Base-by-base conservation (phyloP, 2,888 invertebrate species). In the Brachypalpus laphriformis region DNA sequence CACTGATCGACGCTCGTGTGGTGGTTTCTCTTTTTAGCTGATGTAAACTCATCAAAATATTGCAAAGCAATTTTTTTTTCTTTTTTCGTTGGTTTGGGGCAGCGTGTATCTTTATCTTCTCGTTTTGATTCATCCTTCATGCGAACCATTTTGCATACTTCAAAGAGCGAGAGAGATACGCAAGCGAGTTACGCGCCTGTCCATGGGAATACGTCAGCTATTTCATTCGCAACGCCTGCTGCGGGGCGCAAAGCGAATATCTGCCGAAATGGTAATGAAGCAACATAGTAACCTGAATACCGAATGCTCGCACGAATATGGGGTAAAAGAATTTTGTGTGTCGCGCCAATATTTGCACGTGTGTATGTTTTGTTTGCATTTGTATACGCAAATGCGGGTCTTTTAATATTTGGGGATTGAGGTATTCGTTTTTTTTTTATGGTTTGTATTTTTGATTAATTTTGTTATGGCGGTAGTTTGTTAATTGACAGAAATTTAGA, bases 201-300 rank as follows among this genome's bases (percentile, higher is more conserved):
- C 51, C 40, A 31, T 59, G 70, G 51, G 63, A 61, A 56, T 70
- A 70, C 74, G 80, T 72, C 83, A 72, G 72, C n/a, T n/a, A n/a
- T n/a, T n/a, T 66, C 34, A 20, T 7, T 18, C 6, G 31, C n/a
- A 20, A 20, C 14, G 25, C 5, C 56, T 28, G 0, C 8, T 40
- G 14, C 40, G 40, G 40, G 40, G 14, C 37, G 40, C 42, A 14
- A n/a, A 18, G 11, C 63, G 75, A 47, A 65, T 37, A 75, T 37
- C 49, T 16, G 56, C 49, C 47, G 61, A 85, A 81, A 81, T 85
- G 85, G 85, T 81, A 85, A 85, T 85, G 81, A 81, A 71, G 85
- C 76, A 81, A 81, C 85, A 81, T 71, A 85, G 85, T 85, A 85
- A 85, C 85, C 85, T 81, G 85, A 85, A 85, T 85, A 81, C 75